Percentiles rank a stretch among this genome's conserved stretches.
phyloP scores from a whole-genome alignment of 2,113 vertebrate species.

The Poecile atricapillus region DNA sequence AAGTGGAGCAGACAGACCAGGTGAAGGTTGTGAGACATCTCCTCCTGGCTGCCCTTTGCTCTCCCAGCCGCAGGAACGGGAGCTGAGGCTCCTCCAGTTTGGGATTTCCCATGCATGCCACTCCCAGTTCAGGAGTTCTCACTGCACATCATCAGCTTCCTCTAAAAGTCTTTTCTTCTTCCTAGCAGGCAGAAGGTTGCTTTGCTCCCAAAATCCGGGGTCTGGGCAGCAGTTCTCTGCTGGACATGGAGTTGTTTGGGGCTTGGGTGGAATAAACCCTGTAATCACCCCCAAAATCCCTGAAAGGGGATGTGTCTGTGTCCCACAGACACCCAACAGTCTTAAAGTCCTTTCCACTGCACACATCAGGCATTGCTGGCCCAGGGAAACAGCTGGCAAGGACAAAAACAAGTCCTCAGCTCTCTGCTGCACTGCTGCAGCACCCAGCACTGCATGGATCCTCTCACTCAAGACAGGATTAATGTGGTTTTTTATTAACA shows the following conservation, averaged over 20 bases:
- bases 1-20: constrained; percentile 63
- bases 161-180: neutral
- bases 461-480: constrained; percentile 10
- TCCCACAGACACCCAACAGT: neutral
- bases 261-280: neutral
- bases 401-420: neutral
- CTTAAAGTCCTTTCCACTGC: neutral
- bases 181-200: neutral
- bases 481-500: constrained; percentile 69
- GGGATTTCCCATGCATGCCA: neutral
- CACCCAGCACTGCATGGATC: constrained; percentile 41
- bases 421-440: neutral
- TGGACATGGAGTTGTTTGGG: neutral
- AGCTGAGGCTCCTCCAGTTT: neutral
- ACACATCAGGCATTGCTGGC: neutral
- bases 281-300: neutral
- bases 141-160: neutral
- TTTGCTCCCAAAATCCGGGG: neutral
- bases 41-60: constrained; percentile 14
- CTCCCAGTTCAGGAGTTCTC: neutral
- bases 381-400: neutral
- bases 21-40: constrained; percentile 64
- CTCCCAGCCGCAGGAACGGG: neutral
- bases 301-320: too few species aligned
- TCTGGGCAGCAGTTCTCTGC: neutral